Conservation (phyloP, 2,888 invertebrate genomes). For the Gandaritis pyraliata region DNA sequence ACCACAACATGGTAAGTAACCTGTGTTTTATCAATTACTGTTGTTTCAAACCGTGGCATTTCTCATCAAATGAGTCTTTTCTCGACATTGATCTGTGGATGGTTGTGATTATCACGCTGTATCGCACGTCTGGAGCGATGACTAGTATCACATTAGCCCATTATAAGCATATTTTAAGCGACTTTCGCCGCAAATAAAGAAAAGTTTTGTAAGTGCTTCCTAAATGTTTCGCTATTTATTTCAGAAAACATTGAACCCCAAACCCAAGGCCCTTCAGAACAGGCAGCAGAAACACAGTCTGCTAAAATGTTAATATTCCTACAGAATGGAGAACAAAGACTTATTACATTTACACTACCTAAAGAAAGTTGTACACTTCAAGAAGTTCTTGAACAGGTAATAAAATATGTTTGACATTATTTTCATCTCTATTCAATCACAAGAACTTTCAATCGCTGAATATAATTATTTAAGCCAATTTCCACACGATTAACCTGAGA, state of each 20-base stretch:
- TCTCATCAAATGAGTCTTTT: no score
- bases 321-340: constrained; percentile 90
- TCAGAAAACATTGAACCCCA: constrained; percentile 68
- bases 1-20: constrained; percentile 53
- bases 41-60: no score
- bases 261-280: constrained; percentile 69
- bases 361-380: constrained; percentile 92
- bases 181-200: no score
- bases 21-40: neutral
- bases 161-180: no score
- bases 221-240: constrained; percentile 33
- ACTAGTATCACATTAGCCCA: no score
- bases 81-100: no score
- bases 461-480: no score
- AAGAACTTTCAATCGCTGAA: neutral
- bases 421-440: neutral
- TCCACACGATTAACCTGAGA: no score
- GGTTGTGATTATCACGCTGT: no score
- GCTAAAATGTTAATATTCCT: constrained; percentile 92
- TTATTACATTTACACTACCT: constrained; percentile 92
- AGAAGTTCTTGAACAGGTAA: constrained; percentile 91
- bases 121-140: no score
- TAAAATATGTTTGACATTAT: constrained; percentile 36
- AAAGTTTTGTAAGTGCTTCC: neutral
- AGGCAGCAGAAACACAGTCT: constrained; percentile 85